Percentiles rank a stretch among this genome's conserved stretches.
Evolutionary conservation across 2,113 vertebrate genomes (phyloP).

Genomic region (Patagioenas fasciata): DNA sequence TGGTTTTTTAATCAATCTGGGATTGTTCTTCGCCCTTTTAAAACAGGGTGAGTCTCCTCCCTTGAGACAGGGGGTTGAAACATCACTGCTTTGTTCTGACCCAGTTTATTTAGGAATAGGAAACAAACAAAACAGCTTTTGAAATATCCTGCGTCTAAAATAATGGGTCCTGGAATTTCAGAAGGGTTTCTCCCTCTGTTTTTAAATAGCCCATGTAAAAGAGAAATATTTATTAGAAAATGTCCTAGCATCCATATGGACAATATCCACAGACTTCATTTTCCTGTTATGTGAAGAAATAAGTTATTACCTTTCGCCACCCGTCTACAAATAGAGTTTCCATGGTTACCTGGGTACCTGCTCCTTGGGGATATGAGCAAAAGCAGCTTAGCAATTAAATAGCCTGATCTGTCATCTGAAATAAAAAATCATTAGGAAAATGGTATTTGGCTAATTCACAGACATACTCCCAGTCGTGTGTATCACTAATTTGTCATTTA

Average conservation of each 20-base stretch:
- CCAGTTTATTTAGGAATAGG: not conserved
- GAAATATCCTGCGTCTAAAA: not conserved
- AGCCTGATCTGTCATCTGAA: constrained; percentile 65
- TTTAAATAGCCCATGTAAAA: not conserved
- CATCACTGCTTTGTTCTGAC: not conserved
- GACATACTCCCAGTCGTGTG: constrained; percentile 19
- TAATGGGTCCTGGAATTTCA: not conserved
- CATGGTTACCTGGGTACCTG: constrained; percentile 69
- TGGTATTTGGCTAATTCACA: constrained; percentile 53
- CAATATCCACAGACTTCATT: constrained; percentile 33
- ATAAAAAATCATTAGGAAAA: constrained; percentile 48
- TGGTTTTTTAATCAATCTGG: not conserved
- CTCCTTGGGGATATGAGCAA: constrained; percentile 42
- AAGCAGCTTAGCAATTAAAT: constrained; percentile 70
- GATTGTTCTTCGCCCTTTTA: not conserved
- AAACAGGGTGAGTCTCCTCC: not conserved
- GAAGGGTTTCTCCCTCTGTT: not conserved
- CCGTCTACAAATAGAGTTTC: constrained; percentile 68
- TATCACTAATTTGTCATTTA: constrained; percentile 56
- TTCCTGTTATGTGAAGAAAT: constrained; percentile 42
- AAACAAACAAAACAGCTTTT: not conserved
- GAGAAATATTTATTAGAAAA: not conserved
- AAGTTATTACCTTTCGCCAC: constrained; percentile 40
- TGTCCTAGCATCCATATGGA: not conserved
- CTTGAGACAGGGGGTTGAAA: not conserved